These are phyloP conservation scores for Fragum fragum DNA, from an alignment of 2,888 invertebrate species.

Conservation along the genomic window DNA sequence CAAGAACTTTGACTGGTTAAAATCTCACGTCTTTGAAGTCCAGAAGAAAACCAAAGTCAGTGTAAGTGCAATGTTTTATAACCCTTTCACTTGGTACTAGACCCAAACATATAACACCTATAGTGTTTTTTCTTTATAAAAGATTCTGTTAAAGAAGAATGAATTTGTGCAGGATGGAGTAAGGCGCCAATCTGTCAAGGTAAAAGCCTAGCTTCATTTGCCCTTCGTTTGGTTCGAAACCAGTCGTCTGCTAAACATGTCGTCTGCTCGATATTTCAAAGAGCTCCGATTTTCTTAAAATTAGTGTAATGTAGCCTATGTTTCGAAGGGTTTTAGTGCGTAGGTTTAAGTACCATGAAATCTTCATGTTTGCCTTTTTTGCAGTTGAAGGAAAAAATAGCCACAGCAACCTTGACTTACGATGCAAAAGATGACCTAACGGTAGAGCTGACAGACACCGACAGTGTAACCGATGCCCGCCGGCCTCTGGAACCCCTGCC, in stretches of 20 bases:
- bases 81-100: background rate
- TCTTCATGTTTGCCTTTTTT: slow-evolving; percentile 7
- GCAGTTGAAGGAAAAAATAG: slow-evolving; percentile 44
- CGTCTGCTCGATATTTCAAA: too few species aligned
- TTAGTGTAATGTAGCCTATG: slow-evolving; percentile 1
- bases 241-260: too few species aligned
- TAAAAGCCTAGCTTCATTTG: too few species aligned
- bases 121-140: too few species aligned
- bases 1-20: slow-evolving; percentile 47
- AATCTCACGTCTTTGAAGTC: slow-evolving; percentile 38
- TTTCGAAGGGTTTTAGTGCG: background rate
- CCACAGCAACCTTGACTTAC: slow-evolving; percentile 22
- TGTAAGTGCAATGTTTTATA: slow-evolving; percentile 30
- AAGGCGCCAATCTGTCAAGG: too few species aligned
- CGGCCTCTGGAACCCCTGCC: slow-evolving; percentile 44
- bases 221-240: too few species aligned
- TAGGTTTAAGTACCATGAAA: background rate
- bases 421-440: slow-evolving; percentile 17
- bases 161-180: too few species aligned
- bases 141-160: too few species aligned
- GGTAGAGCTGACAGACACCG: slow-evolving; percentile 23
- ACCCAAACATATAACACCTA: slow-evolving; percentile 1
- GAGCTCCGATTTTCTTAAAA: too few species aligned
- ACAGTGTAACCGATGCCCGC: slow-evolving; percentile 32
- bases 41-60: slow-evolving; percentile 39